Percentiles rank a stretch among this genome's conserved stretches.
phyloP scores from a whole-genome alignment of 1,140 invertebrate genomes.

The Cryptotermes secundus region DNA sequence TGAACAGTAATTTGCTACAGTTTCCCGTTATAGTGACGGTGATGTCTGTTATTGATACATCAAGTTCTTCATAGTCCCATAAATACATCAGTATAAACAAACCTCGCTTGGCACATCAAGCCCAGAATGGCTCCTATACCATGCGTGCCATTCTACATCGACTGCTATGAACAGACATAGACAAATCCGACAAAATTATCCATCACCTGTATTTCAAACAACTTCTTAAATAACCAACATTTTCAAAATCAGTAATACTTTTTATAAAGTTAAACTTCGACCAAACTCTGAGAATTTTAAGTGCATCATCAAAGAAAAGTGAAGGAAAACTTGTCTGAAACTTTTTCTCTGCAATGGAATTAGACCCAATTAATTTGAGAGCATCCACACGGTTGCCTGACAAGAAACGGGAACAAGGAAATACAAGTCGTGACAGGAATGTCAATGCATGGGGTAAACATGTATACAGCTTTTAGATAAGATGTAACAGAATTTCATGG shows the following conservation, averaged over 20 bases:
- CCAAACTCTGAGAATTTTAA: neutral
- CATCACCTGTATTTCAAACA: too few species aligned
- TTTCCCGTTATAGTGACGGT: too few species aligned
- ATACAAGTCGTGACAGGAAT: neutral
- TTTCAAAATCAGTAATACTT: neutral
- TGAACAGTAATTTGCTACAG: too few species aligned
- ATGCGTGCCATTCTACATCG: too few species aligned
- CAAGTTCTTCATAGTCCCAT: too few species aligned
- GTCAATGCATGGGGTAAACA: neutral
- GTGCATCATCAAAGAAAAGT: slow-evolving; percentile 5
- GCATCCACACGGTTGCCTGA: neutral
- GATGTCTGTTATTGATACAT: too few species aligned
- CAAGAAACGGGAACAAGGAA: neutral
- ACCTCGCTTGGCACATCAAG: too few species aligned
- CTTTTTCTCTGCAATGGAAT: neutral
- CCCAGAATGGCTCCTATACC: too few species aligned
- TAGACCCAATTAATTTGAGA: neutral
- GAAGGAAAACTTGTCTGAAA: neutral
- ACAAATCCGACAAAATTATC: too few species aligned
- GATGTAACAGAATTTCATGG: neutral
- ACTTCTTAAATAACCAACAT: too few species aligned
- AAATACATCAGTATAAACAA: too few species aligned
- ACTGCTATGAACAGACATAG: too few species aligned
- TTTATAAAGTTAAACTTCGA: neutral
- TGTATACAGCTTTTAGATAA: neutral